A percentile compares a stretch with the other conserved stretches of the same genome.
These are phyloP conservation scores for Lepidurus arcticus DNA, from an alignment of 1,140 invertebrate species.

Conservation along the genomic window DNA sequence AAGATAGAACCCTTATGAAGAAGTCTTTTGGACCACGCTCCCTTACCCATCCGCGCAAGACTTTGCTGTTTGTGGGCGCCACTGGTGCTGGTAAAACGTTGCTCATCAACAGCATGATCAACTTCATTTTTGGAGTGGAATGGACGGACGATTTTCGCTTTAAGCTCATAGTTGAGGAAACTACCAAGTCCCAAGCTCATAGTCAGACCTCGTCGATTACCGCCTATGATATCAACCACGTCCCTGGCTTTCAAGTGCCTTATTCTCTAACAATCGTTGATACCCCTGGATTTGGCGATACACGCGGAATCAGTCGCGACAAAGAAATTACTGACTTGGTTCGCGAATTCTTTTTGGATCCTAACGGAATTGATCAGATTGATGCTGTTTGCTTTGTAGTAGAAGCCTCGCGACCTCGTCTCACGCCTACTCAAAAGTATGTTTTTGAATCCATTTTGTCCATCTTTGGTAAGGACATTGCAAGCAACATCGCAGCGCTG, in stretches of 20 bases:
- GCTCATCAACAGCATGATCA: constrained; percentile 28
- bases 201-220: constrained; percentile 29
- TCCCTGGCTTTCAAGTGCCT: not conserved
- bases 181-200: constrained; percentile 2
- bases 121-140: constrained; percentile 24
- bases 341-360: not conserved
- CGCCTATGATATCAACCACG: constrained; percentile 4
- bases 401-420: not conserved
- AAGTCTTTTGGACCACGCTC: not conserved
- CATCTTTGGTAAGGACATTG: not conserved
- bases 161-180: not conserved
- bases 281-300: constrained; percentile 30
- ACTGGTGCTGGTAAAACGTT: constrained; percentile 28
- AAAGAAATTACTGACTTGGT: constrained; percentile 23
- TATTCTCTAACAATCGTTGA: constrained; percentile 29
- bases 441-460: constrained; percentile 7
- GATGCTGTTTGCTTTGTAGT: constrained; percentile 10
- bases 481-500: not conserved
- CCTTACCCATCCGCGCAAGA: constrained; percentile 2
- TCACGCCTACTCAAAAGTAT: not conserved
- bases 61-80: constrained; percentile 27
- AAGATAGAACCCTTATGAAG: not conserved
- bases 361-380: not conserved
- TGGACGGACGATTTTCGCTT: constrained; percentile 24
- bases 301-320: constrained; percentile 22